Base-by-base conservation (phyloP, 2,113 vertebrate species). In the Paradoxurus hermaphroditus region DNA sequence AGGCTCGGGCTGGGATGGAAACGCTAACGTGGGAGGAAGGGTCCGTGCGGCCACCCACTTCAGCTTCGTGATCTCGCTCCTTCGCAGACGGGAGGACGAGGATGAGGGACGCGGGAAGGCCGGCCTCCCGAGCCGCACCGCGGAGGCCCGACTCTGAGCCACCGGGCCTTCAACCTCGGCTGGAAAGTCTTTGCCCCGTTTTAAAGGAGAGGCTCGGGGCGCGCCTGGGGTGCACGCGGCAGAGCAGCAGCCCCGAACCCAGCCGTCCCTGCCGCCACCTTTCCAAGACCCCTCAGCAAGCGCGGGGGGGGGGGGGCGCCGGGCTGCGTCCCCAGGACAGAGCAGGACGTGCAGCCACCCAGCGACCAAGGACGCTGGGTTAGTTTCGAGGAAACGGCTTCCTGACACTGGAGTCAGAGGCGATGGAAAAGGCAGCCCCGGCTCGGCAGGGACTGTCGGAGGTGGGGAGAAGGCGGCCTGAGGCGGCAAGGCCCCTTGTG, bases 341-440 rank as follows among this genome's bases (percentile, higher is more conserved):
- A 49, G 1, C 46, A 29, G 56, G 34, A n/a, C 10, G 15, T 1
- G 31, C 70, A 16, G 5, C 13, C 25, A 19, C 72, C 6, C 1
- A 4, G 63, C 29, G 1, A 2, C 62, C 41, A 5, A n/a, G 59
- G 29, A 41, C 0, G 3, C 46, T 0, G 4, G 44, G 31, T 1
- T 8, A 4, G 53, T 41, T 8, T 41, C 56, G 19, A 8, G 39
- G 31, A 18, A 25, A 31, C 0, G 0, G 21, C 7, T 65, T 68
- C 79, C 36, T 19, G 49, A 8, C 9, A 0, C 59, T 2, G 72
- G 16, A 16, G 63, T 6, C 1, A 21, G 72, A 56, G 62, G 25
- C 31, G 1, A 6, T 1, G 36, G 84, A 4, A 81, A 49, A 59
- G n/a, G 53, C 36, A 15, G 77, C 41, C 39, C 34, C 4, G 2